Evolutionary conservation across 2,797 vertebrate genomes (phyloP).

Genomic region (Danio albolineatus): DNA sequence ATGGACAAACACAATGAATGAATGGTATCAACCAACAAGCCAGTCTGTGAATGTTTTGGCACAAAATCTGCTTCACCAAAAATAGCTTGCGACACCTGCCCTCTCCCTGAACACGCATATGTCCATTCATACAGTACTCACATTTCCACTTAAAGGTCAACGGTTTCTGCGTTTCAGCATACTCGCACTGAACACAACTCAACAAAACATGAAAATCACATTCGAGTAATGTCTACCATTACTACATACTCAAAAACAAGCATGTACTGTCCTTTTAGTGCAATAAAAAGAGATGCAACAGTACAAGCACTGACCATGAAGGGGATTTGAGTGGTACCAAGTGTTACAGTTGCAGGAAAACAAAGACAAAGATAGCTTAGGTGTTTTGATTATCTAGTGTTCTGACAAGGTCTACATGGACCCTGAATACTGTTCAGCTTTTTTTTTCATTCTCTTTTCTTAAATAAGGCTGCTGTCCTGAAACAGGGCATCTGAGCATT

Average conservation of each 20-base stretch:
- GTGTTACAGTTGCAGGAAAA: conserved; percentile 58
- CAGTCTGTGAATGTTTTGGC: conserved; percentile 70
- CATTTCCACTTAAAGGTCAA: conserved; percentile 54
- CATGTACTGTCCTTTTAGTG: conserved; percentile 66
- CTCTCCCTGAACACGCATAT: conserved; percentile 13
- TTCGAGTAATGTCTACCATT: conserved; percentile 42
- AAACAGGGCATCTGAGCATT: conserved; percentile 4
- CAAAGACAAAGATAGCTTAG: conserved; percentile 65
- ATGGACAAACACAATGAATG: conserved; percentile 66
- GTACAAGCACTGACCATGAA: conserved; percentile 54
- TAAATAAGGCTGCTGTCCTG: conserved; percentile 56
- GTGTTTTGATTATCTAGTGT: conserved; percentile 72
- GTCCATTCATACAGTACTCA: conserved; percentile 52
- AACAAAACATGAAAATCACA: conserved; percentile 47
- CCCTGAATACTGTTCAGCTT: conserved; percentile 71
- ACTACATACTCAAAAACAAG: conserved; percentile 46
- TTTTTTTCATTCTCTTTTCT: conserved; percentile 6
- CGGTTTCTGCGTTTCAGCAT: conserved; percentile 44
- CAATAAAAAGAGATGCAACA: conserved; percentile 56
- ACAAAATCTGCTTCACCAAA: conserved; percentile 63
- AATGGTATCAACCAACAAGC: conserved; percentile 43
- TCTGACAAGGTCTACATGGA: conserved; percentile 62
- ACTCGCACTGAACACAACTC: conserved; percentile 28
- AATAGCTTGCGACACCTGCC: conserved; percentile 24
- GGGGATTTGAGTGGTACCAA: conserved; percentile 39